Evolutionary conservation across 1,140 invertebrate species (phyloP), one percentile per base, ranked within the genome.

Genomic region (Ips nitidus): DNA sequence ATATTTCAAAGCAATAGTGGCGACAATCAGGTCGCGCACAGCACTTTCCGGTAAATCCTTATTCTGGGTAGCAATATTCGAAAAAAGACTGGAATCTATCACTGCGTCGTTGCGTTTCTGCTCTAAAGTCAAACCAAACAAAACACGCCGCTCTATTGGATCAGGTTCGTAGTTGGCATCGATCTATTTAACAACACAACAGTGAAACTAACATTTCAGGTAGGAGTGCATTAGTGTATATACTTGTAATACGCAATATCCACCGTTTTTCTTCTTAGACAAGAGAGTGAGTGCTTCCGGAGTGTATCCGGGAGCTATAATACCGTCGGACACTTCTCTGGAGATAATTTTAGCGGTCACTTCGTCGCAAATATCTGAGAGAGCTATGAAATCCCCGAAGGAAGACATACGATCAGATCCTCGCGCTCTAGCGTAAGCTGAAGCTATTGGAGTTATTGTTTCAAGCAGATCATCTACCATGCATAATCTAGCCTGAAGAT

Each of bases 381-480:
- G 79, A 6, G 96, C 95, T 47, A 99, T 88, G 81, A 99, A 99
- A 82, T 99, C 98, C 0, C 98, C 97, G 82, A 98, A 99, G 6
- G 97, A 98, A 3, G 95, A 98, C 98, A 99, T 99, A 62, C 98
- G 87, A 81, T 99, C 98, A 22, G 97, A 97, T 43, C 97, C 96
- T 81, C 98, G 86, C 0, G 97, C 98, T 70, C 97, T 84, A 0
- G 96, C 97, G 83, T 99, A 99, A 1, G 98, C 98, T 6, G 86
- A 87, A 0, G 97, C 95, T n/a, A 98, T 74, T 0, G 95, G 95
- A 3, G 93, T 91, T 55, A 98, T 81, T 59, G 87, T 82, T 38
- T 88, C 82, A 0, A 83, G 78, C 38, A 98, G 76, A 81, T 98
- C 97, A 69, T 94, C 89, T 1, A 99, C 97, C 90, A 97, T 96